Conservation (phyloP, 2,888 invertebrate species). For the Microplitis deprimator region DNA sequence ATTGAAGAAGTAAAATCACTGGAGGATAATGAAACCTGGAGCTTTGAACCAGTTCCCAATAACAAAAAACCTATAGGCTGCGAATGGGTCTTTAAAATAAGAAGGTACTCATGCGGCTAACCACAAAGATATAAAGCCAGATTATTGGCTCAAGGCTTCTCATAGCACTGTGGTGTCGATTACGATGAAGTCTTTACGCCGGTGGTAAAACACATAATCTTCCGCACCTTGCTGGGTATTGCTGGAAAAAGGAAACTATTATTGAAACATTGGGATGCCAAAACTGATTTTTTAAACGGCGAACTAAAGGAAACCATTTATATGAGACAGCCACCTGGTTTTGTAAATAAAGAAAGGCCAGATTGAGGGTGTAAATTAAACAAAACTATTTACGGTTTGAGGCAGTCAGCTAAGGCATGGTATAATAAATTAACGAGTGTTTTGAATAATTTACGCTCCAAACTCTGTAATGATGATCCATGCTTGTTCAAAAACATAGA, state of each 20-base stretch:
- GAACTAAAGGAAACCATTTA: not conserved
- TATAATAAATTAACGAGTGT: not conserved
- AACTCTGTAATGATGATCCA: not conserved
- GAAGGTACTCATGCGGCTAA: too few species aligned
- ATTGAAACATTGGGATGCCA: constrained; percentile 12
- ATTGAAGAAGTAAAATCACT: constrained; percentile 1
- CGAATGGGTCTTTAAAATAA: constrained; percentile 12
- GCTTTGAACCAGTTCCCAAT: not conserved
- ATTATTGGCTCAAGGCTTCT: constrained; percentile 6
- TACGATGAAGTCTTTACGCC: too few species aligned
- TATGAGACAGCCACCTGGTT: not conserved
- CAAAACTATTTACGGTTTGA: constrained; percentile 15
- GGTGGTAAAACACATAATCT: not conserved
- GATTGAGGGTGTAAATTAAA: constrained; percentile 10
- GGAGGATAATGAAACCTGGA: constrained; percentile 17
- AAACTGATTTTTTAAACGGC: not conserved
- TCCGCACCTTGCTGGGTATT: not conserved
- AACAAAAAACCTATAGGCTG: not conserved
- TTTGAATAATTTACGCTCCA: not conserved
- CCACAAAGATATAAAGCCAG: constrained; percentile 8
- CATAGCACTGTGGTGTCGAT: constrained; percentile 7
- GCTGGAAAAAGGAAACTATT: not conserved
- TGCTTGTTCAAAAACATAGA: constrained; percentile 32
- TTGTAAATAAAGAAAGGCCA: not conserved
- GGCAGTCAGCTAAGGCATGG: constrained; percentile 24